Conservation (phyloP, 2,797 vertebrate genomes). For the Silurus aristotelis region DNA sequence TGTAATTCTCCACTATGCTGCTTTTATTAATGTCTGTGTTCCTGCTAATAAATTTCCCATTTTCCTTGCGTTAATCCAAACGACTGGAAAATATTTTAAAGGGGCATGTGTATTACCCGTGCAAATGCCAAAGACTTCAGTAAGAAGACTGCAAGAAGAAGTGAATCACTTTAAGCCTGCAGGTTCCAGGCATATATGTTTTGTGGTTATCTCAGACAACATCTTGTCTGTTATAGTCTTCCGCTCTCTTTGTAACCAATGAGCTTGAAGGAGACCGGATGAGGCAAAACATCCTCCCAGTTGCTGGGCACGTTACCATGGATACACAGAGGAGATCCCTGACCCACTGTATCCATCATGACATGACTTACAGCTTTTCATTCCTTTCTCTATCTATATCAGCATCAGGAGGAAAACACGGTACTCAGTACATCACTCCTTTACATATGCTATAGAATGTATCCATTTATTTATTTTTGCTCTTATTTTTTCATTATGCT, state of each 20-base stretch:
- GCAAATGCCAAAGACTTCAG: slow-evolving; percentile 12
- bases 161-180: not conserved
- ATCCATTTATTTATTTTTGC: not conserved
- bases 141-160: not conserved
- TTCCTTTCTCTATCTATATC: slow-evolving; percentile 33
- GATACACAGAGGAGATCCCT: slow-evolving; percentile 72
- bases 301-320: slow-evolving; percentile 71
- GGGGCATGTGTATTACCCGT: slow-evolving; percentile 1
- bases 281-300: slow-evolving; percentile 65
- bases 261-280: slow-evolving; percentile 55
- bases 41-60: not conserved
- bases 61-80: not conserved
- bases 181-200: slow-evolving; percentile 4
- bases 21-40: slow-evolving; percentile 25
- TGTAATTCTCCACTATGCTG: slow-evolving; percentile 33
- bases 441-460: not conserved
- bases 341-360: slow-evolving; percentile 63
- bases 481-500: slow-evolving; percentile 18
- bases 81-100: not conserved
- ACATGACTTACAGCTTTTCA: slow-evolving; percentile 60
- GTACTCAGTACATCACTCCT: not conserved
- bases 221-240: slow-evolving; percentile 33
- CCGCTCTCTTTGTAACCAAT: slow-evolving; percentile 47
- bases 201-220: slow-evolving; percentile 5
- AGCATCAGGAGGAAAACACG: slow-evolving; percentile 30